Conservation (phyloP, 2,113 vertebrate species). For the Gymnogyps californianus region DNA sequence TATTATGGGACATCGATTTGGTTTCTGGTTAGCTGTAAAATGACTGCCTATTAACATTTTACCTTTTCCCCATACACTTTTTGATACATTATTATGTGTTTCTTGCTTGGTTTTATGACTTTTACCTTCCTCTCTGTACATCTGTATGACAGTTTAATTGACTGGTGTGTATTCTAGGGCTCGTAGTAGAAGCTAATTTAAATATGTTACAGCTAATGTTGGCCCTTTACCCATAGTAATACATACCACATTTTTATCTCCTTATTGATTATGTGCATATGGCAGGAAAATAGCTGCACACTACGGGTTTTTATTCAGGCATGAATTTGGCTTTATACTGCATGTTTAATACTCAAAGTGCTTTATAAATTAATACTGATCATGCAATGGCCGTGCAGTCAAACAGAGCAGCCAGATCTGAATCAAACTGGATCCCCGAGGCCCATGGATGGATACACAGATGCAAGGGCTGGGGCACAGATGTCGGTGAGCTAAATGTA, state of each 20-base stretch:
- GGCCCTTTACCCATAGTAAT: slow-evolving; percentile 60
- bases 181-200: slow-evolving; percentile 57
- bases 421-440: background rate
- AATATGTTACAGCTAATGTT: slow-evolving; percentile 62
- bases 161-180: slow-evolving; percentile 59
- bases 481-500: background rate
- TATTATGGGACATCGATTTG: slow-evolving; percentile 64
- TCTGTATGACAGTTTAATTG: slow-evolving; percentile 68
- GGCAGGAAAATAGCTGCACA: slow-evolving; percentile 53
- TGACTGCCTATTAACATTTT: slow-evolving; percentile 67
- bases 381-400: background rate
- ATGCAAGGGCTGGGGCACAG: background rate
- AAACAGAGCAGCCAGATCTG: background rate
- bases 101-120: slow-evolving; percentile 65
- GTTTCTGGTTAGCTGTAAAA: slow-evolving; percentile 66
- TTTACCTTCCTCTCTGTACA: slow-evolving; percentile 53
- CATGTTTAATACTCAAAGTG: background rate
- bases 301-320: background rate
- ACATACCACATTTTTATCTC: slow-evolving; percentile 28
- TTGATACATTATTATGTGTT: slow-evolving; percentile 71
- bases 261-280: slow-evolving; percentile 50
- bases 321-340: slow-evolving; percentile 3
- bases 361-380: slow-evolving; percentile 20
- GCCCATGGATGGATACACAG: background rate
- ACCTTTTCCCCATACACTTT: slow-evolving; percentile 59